Evolutionary conservation across 2,888 invertebrate species (phyloP), one percentile per base, ranked within the genome.

Genomic region (Papilio gigon): DNA sequence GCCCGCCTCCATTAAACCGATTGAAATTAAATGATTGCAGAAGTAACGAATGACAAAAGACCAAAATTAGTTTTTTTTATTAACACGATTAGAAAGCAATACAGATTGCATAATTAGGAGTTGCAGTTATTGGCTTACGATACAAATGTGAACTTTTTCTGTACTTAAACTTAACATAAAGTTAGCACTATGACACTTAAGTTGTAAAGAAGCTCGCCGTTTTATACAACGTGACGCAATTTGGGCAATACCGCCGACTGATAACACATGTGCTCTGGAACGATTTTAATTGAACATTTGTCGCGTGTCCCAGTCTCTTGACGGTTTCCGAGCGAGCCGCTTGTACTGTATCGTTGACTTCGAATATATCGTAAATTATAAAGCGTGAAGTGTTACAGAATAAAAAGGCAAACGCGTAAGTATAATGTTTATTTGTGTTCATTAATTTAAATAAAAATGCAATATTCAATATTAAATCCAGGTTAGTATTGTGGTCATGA

Each of bases 211-310:
- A 30, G 27, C 53, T 30, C 8, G n/a, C n/a, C 53, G 30, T 56
- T 56, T 50, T 25, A n/a, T 30, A n/a, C 17, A 30, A 56, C 4
- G 17, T 56, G 53, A 56, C 53, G 53, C 17, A 56, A 56, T n/a
- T n/a, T 27, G 53, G 53, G 53, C 27, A 56, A 56, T 56, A 56
- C 53, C 53, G 4, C 1, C 5, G 5, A 1, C 50, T 17, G 53
- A 56, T 56, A 56, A 56, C 27, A 8, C 27, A 50, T 30, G n/a
- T 53, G 30, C 4, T 17, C n/a, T n/a, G 14, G 27, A 25, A 50
- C 8, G 27, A 30, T 30, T 9, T 56, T 27, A 56, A 56, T 56
- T 56, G 53, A 30, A 30, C 27, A 53, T 53, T 27, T 53, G 53
- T 27, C 27, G 53, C n/a, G 14, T 8, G 8, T 9, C 30, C 17